A percentile compares a stretch with the other conserved stretches of the same genome.
Evolutionary conservation across 2,113 vertebrate genomes (phyloP).

Genomic region (Tyto alba): DNA sequence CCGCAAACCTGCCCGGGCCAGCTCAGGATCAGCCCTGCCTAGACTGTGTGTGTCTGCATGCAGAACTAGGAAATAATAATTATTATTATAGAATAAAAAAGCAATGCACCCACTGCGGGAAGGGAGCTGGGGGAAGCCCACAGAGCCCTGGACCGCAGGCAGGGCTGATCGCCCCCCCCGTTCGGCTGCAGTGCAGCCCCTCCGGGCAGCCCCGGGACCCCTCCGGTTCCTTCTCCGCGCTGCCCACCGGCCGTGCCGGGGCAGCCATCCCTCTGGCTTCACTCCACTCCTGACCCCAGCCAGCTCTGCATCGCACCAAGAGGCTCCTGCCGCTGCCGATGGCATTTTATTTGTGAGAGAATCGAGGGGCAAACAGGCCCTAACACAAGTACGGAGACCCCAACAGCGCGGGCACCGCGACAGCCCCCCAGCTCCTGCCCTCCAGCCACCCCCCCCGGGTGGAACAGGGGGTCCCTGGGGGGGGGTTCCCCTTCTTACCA

Average conservation of each 20-base stretch:
- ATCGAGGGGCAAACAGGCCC: neutral
- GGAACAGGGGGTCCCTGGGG: neutral
- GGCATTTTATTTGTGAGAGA: neutral
- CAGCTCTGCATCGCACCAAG: rapidly evolving
- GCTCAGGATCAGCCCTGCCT: neutral
- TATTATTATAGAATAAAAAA: neutral
- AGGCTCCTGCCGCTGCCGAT: rapidly evolving
- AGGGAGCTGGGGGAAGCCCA: neutral
- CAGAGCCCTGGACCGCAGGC: rapidly evolving
- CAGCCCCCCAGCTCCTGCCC: too few relatives aligned
- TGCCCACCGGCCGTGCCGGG: neutral
- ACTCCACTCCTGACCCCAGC: rapidly evolving
- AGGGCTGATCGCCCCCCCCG: neutral
- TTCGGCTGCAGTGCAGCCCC: rapidly evolving
- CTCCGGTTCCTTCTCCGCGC: rapidly evolving
- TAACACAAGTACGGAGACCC: neutral
- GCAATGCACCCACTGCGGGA: rapidly evolving
- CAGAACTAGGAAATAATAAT: neutral
- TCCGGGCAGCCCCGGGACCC: neutral
- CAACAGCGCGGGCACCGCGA: rapidly evolving
- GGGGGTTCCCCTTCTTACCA: constrained; percentile 75
- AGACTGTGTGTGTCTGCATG: rapidly evolving
- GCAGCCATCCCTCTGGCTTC: too few relatives aligned
- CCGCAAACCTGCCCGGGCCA: neutral
- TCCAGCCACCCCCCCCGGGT: rapidly evolving